phyloP scores from a whole-genome alignment of 2,113 vertebrate genomes.

The Oriolus oriolus region DNA sequence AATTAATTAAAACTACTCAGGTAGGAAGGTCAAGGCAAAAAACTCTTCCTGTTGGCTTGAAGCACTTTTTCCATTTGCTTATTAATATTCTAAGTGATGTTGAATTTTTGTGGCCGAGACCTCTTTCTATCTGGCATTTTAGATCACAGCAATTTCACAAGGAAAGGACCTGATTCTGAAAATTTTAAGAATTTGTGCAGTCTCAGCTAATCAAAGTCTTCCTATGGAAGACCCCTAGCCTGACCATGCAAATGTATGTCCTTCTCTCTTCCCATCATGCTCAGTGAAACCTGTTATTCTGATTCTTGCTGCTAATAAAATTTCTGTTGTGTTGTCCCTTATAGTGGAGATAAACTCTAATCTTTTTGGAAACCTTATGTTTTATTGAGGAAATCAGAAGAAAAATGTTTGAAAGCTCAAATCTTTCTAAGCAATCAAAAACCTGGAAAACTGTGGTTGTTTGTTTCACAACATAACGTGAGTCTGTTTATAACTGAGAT shows the following conservation, averaged over 20 bases:
- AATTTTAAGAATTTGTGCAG: background rate
- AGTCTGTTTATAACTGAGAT: background rate
- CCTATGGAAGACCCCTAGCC: background rate
- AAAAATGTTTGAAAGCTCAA: background rate
- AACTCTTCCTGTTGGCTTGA: background rate
- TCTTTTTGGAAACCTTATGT: background rate
- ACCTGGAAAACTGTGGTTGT: background rate
- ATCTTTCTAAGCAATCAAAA: background rate
- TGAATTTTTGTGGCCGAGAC: background rate
- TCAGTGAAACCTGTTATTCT: background rate
- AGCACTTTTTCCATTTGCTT: conserved; percentile 6
- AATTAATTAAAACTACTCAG: conserved; percentile 28
- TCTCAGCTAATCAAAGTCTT: background rate
- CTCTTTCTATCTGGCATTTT: background rate
- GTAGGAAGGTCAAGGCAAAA: conserved; percentile 15
- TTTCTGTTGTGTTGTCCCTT: background rate
- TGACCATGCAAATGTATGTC: background rate
- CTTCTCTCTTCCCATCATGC: background rate
- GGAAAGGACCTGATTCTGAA: background rate
- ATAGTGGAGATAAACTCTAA: background rate
- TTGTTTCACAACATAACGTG: background rate
- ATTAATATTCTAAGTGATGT: background rate
- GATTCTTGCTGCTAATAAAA: background rate
- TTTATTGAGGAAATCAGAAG: background rate
- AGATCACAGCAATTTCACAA: background rate